Evolutionary conservation across 2,797 vertebrate species (phyloP), one percentile per base, ranked within the genome.

Genomic region (Tachyglossus aculeatus): DNA sequence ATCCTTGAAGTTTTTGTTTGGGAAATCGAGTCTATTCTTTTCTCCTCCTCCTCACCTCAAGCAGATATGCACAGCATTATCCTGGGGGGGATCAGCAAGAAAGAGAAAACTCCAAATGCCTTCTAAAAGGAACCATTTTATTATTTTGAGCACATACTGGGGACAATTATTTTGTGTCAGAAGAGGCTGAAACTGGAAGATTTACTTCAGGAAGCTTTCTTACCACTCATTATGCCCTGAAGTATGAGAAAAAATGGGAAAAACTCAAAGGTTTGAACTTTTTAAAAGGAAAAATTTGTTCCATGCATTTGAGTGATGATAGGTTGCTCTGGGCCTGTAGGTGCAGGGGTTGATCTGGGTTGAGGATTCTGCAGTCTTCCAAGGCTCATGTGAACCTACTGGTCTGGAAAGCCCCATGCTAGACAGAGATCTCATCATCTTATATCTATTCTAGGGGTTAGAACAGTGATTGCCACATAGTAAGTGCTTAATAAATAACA

Each of bases 61-160:
- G 25, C 12, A 7, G 33, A 32, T 3, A 12, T 5, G 3, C 22
- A 7, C 7, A 7, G 6, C 21, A 29, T 41, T 31, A 9, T 9
- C 19, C 12, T 6, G 7, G 3, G n/a, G 44, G 37, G 3, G n/a
- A n/a, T 34, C 32, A 57, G 22, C 64, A 81, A 70, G 52, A 50
- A 19, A 3, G 36, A 71, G 71, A 77, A 82, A 71, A 75, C 64
- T 56, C 29, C 54, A 9, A 36, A 56, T 55, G 55, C 62, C 58
- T 76, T 74, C 71, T 63, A 55, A 9, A 21, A 36, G 39, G 45
- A 21, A 40, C 51, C 62, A 15, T 55, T 68, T 51, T 64, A 31
- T 7, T 60, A 25, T 44, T 62, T 67, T 65, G 40, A 62, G 31
- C 25, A 5, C 52, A 2, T 63, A 67, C 55, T 59, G 53, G 14